Evolutionary conservation across 2,113 vertebrate genomes (phyloP), one percentile per base, ranked within the genome.

Genomic region (Channa maculata): DNA sequence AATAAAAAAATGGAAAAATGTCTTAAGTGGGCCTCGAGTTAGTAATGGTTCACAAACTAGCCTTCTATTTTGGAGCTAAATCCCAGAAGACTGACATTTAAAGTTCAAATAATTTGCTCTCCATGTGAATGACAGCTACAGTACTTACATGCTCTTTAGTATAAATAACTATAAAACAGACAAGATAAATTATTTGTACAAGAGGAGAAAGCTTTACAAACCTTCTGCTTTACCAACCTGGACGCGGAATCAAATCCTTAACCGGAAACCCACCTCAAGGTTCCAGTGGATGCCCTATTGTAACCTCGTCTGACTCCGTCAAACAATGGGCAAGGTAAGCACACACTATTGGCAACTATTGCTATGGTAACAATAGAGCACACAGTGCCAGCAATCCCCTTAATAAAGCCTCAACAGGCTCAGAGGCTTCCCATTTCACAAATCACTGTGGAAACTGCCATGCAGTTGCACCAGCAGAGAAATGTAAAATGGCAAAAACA

Each of bases 331-430:
- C 13, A 39, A 46, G 46, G 64, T 71, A 38, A 80, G 71, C 65
- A 44, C 64, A 74, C 74, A 61, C 51, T 49, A 54, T 6, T 83
- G 65, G 51, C 76, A 79, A 65, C 70, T 59, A 73, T 84, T 14
- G 14, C 86, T 72, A 83, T 80, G 79, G 82, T 63, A 83, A 89
- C 85, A 79, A 80, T 52, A 65, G 72, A 58, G 57, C 59, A 68
- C 76, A 52, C 49, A 24, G 45, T 57, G 70, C 69, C 77, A 68
- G 58, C 45, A 41, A 62, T 69, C 58, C 63, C 66, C 64, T 75
- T 76, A 76, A 83, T 83, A 81, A 85, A 77, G 50, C 69, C 79
- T 73, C 69, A 62, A 77, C 84, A 73, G 80, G 71, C 75, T 58
- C 65, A 65, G 37, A 84, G 65, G 51, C 65, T 83, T 85, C 68